Percentiles rank a stretch among this genome's conserved stretches.
These are phyloP conservation scores for Diabrotica balteata DNA, from an alignment of 2,888 invertebrate species.

Conservation along the genomic window DNA sequence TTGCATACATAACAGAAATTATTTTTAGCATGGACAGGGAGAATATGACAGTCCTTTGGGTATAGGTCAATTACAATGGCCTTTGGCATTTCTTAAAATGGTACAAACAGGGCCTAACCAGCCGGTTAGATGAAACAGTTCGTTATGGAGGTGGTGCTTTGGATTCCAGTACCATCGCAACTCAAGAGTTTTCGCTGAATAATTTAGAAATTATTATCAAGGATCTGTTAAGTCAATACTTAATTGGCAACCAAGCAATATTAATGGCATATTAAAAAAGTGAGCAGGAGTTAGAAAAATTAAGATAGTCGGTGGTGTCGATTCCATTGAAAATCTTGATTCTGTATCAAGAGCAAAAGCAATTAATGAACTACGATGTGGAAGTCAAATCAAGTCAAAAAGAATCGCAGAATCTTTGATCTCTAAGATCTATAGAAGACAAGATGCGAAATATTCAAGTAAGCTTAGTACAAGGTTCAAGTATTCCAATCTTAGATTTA, in stretches of 20 bases:
- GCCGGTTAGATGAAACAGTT: slow-evolving; percentile 38
- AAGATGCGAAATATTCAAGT: slow-evolving; percentile 47
- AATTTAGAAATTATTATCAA: slow-evolving; percentile 51
- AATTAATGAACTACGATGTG: slow-evolving; percentile 50
- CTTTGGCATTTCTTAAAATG: slow-evolving; percentile 55
- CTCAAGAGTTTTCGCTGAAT: slow-evolving; percentile 51
- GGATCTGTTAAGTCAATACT: slow-evolving; percentile 21
- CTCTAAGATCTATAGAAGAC: slow-evolving; percentile 52
- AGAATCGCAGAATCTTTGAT: slow-evolving; percentile 53
- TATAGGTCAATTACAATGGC: slow-evolving; percentile 60
- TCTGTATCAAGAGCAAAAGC: slow-evolving; percentile 48
- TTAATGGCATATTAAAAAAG: slow-evolving; percentile 43
- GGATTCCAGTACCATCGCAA: slow-evolving; percentile 36
- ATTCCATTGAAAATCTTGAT: slow-evolving; percentile 46
- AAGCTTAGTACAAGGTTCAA: too few relatives aligned
- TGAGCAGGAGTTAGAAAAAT: slow-evolving; percentile 44
- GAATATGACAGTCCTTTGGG: slow-evolving; percentile 38
- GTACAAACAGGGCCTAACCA: slow-evolving; percentile 46
- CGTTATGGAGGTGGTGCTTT: slow-evolving; percentile 41
- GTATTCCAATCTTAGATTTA: too few relatives aligned
- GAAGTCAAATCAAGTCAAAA: slow-evolving; percentile 53
- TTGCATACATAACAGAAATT: too few relatives aligned
- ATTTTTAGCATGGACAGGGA: too few relatives aligned
- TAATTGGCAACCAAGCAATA: slow-evolving; percentile 9
- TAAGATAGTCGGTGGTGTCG: slow-evolving; percentile 45